These are phyloP conservation scores for Xenopus petersii DNA, from an alignment of 2,797 vertebrate genomes.

Conservation along the genomic window DNA sequence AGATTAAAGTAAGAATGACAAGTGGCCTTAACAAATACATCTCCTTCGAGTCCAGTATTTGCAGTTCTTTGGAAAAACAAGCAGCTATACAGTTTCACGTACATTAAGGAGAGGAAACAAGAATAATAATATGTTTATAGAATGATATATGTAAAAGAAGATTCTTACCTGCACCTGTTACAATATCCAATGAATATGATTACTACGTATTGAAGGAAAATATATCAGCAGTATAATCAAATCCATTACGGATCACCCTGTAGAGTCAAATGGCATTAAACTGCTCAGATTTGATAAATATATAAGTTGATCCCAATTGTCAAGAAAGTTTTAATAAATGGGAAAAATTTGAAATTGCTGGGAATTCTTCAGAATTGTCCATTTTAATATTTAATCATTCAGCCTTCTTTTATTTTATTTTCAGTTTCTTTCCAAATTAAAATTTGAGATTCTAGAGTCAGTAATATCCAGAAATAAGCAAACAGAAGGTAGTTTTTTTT, in stretches of 20 bases:
- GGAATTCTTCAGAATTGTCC: too few relatives aligned
- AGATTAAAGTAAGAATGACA: conserved; percentile 66
- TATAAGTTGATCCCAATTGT: too few relatives aligned
- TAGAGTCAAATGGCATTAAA: too few relatives aligned
- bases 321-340: too few relatives aligned
- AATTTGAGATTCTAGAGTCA: too few relatives aligned
- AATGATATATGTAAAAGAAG: conserved; percentile 34
- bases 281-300: too few relatives aligned
- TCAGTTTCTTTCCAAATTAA: too few relatives aligned
- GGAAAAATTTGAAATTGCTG: too few relatives aligned
- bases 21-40: conserved; percentile 54
- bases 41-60: conserved; percentile 48
- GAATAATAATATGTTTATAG: conserved; percentile 35
- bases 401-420: too few relatives aligned
- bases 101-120: conserved; percentile 38
- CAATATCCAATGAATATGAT: conserved; percentile 10
- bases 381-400: too few relatives aligned
- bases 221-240: conserved; percentile 30
- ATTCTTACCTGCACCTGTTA: conserved; percentile 39
- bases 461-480: too few relatives aligned
- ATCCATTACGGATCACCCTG: conserved; percentile 7
- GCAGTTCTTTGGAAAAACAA: conserved; percentile 53
- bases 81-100: conserved; percentile 51
- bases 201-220: neutral
- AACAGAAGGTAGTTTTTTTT: too few relatives aligned